Evolutionary conservation across 1,140 invertebrate genomes (phyloP), one percentile per base, ranked within the genome.

Genomic region (Rhagoletis zephyria): DNA sequence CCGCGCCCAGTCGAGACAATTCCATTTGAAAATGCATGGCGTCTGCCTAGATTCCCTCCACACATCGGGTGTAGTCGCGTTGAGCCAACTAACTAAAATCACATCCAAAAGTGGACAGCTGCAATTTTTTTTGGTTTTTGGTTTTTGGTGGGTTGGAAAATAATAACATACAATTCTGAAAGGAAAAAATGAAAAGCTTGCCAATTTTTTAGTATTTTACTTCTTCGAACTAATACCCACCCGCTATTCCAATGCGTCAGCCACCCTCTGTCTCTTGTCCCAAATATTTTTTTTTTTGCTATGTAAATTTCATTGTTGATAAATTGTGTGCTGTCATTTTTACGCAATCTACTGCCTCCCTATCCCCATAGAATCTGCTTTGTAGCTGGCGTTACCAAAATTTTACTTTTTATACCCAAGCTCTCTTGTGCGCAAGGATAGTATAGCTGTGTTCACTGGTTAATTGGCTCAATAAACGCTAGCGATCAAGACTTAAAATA

Each of bases 1-100:
- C 45, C 67, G 67, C 67, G 67, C 14, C 42, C 6, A 42, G 42
- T 10, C 67, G 67, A 4, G 67, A 74, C 67, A 74, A 74, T 74
- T 30, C 1, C 67, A 74, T 5, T 3, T 48, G 42, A 16, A 48
- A 16, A 42, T 16, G 67, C 45, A 40, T 74, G 40, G 30, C 4
- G 40, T 16, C 12, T 70, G 10, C 4, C 65, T 42, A 5, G 3
- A 56, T 7, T 70, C 40, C 30, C 30, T 1, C 40, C 14, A 42
- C 10, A 74, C 42, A 74, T 74, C 51, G 67, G 42, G 67, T 42
- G 67, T 42, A 48, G 12, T 74, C 67, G 67, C 14, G 45, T 6
- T 7, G 51, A 56, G 51, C 51, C 1, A 67, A 30, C 64, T 12
- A 3, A 67, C 40, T 42, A 42, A 42, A 67, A 65, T 65, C 19